A percentile compares a stretch with the other conserved stretches of the same genome.
phyloP scores from a whole-genome alignment of 2,797 vertebrate genomes.

The Euthynnus affinis region DNA sequence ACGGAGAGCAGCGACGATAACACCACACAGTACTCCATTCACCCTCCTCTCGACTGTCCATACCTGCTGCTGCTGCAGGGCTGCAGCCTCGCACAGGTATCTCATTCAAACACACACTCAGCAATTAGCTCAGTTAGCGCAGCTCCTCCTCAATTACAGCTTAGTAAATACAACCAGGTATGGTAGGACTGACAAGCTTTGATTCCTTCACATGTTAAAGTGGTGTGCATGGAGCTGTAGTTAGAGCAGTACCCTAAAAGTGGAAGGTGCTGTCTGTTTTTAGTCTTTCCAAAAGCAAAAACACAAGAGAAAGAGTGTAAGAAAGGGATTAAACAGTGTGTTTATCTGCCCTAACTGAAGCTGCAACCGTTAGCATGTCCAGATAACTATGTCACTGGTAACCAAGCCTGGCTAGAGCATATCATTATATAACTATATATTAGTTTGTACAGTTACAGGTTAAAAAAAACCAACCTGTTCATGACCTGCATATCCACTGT shows the following conservation, averaged over 20 bases:
- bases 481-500: neutral
- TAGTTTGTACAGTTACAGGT: neutral
- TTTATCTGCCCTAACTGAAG: neutral
- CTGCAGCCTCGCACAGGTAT: constrained; percentile 85
- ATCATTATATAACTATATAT: neutral
- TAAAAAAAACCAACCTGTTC: no score
- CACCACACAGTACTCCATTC: constrained; percentile 88
- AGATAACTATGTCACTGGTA: neutral
- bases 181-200: rapidly evolving
- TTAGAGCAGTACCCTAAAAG: neutral
- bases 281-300: neutral
- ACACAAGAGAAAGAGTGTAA: neutral
- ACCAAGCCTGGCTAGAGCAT: neutral
- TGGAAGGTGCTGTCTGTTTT: neutral
- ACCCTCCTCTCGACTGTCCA: constrained; percentile 87
- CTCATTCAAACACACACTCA: constrained; percentile 44
- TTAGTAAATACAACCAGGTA: neutral
- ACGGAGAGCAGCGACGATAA: constrained; percentile 87
- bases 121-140: neutral
- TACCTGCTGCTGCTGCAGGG: constrained; percentile 90
- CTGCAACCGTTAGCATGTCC: no score
- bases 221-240: neutral
- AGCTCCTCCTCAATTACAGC: neutral
- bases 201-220: neutral
- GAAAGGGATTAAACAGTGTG: neutral